Evolutionary conservation across 2,797 vertebrate species (phyloP).

Genomic region (Todus mexicanus): DNA sequence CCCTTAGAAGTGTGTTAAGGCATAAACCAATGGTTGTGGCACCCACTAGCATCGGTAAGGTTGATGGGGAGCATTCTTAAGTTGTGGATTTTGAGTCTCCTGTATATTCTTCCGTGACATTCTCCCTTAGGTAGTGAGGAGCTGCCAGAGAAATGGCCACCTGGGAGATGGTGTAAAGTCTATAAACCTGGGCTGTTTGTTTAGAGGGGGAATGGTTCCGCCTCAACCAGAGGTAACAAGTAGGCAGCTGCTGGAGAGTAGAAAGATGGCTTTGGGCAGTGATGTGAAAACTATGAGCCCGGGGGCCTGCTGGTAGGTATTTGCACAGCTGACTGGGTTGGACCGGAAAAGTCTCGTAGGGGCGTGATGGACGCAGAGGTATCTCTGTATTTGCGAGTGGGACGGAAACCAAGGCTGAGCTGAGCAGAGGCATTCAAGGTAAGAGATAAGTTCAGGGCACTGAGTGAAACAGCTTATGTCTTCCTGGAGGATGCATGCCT

Average conservation of each 20-base stretch:
- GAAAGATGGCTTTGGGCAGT: background rate
- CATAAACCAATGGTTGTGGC: background rate
- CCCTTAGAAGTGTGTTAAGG: background rate
- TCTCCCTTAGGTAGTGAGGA: background rate
- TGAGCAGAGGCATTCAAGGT: background rate
- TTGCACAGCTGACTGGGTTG: background rate
- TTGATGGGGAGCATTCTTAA: background rate
- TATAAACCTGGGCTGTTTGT: background rate
- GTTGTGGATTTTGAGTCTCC: background rate
- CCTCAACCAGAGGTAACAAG: background rate
- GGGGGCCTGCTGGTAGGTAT: background rate
- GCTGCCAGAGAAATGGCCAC: background rate
- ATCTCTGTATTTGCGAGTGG: background rate
- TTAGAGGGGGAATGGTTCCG: background rate
- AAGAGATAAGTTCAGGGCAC: background rate
- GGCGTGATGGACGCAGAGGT: background rate
- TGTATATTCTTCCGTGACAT: background rate
- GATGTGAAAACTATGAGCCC: background rate
- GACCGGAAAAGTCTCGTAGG: background rate
- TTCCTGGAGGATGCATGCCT: background rate
- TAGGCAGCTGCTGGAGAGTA: background rate
- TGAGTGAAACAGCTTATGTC: background rate
- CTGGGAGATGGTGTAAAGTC: background rate
- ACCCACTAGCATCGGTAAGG: background rate
- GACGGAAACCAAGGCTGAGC: background rate